Conservation (phyloP, 2,113 vertebrate species). For the Muntiacus muntjak region DNA sequence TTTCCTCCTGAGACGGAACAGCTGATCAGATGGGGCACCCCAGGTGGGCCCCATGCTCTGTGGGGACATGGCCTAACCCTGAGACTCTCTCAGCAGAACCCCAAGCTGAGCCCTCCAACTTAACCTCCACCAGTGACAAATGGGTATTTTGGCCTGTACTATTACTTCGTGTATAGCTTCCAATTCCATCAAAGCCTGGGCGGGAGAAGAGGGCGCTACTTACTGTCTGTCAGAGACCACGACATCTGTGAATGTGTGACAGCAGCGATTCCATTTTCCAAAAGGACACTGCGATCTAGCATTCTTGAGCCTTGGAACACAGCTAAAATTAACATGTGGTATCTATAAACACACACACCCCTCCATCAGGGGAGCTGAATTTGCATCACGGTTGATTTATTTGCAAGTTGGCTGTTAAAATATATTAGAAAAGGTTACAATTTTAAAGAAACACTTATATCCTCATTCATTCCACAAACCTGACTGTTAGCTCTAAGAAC, state of each 20-base stretch:
- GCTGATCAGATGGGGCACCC: not conserved
- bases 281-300: not conserved
- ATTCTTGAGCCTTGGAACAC: not conserved
- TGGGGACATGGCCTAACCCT: not conserved
- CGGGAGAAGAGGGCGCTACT: not conserved
- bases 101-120: not conserved
- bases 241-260: not conserved
- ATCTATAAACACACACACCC: not conserved
- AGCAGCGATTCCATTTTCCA: not conserved
- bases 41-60: accelerated
- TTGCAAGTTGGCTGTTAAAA: not conserved
- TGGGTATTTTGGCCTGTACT: not conserved
- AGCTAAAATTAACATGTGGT: not conserved
- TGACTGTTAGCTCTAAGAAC: not conserved
- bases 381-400: not conserved
- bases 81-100: not conserved
- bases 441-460: not conserved
- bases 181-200: not conserved
- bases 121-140: not conserved
- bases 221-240: not conserved
- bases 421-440: not conserved
- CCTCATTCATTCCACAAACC: not conserved
- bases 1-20: too few relatives aligned
- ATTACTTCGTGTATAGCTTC: not conserved
- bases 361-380: not conserved